These are phyloP conservation scores for Pentalonia nigronervosa DNA, from an alignment of 1,140 invertebrate genomes.

Conservation along the genomic window DNA sequence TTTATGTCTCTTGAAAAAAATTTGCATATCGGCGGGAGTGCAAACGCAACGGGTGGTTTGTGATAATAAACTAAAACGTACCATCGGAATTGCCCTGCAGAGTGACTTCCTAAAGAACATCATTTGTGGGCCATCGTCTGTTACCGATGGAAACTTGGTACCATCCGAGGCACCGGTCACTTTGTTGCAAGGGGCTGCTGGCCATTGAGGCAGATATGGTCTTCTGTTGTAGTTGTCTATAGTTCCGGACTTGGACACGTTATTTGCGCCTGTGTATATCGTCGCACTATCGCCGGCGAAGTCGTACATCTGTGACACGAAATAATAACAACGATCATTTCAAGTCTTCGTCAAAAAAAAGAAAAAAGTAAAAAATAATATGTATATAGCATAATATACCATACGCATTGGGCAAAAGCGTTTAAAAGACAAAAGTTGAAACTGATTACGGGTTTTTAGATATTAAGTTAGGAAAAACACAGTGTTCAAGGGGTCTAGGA, in stretches of 20 bases:
- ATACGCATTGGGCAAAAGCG: background rate
- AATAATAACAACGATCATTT: background rate
- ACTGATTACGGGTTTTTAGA: background rate
- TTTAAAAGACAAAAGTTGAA: background rate
- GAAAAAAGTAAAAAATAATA: background rate
- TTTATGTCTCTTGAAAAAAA: background rate
- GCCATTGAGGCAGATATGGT: conserved; percentile 78
- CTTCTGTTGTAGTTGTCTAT: conserved; percentile 80
- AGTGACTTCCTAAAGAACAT: conserved; percentile 84
- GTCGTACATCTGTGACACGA: conserved; percentile 78
- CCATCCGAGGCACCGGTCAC: conserved; percentile 83
- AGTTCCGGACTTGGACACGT: conserved; percentile 72
- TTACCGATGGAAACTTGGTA: conserved; percentile 79
- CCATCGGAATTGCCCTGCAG: conserved; percentile 77
- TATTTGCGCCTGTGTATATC: conserved; percentile 76
- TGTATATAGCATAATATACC: no score
- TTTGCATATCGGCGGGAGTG: background rate
- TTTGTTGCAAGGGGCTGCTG: conserved; percentile 75
- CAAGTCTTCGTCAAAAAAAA: background rate
- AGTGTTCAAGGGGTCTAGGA: background rate
- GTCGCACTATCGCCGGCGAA: conserved; percentile 82
- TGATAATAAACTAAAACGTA: conserved; percentile 64
- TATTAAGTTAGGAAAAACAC: background rate
- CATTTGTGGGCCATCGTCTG: conserved; percentile 71
- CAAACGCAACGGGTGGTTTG: background rate